Evolutionary conservation across 2,113 vertebrate species (phyloP), one percentile per base, ranked within the genome.

Genomic region (Brachyhypopomus occidentalis): DNA sequence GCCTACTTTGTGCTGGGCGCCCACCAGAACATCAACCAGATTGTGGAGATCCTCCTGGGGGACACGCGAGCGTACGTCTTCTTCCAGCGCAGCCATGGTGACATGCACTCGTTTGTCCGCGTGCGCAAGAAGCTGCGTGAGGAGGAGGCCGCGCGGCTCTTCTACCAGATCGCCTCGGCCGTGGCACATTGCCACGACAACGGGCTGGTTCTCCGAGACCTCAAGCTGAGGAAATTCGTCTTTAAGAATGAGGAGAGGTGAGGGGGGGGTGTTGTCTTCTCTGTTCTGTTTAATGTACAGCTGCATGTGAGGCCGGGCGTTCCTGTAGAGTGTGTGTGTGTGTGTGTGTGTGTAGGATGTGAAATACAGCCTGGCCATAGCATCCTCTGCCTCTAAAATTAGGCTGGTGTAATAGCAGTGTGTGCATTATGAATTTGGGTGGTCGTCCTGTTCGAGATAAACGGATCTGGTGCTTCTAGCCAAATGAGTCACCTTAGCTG

Each of bases 91-190:
- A 97, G 97, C 94, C 95, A 98, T 95, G 97, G 97, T 75, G 98
- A 99, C 93, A 98, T 99, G 98, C 98, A 99, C 90, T 98, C 98
- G 0, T 98, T 99, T 52, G 97, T 99, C 80, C 98, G 98, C 82
- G 98, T 96, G 86, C 98, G 97, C 94, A 98, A 98, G 92, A 97
- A 97, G 92, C 94, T 99, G 90, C 97, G 95, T 72, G 98, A 99
- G 90, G 96, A 98, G 76, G 98, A 99, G 86, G 98, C 98, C 38
- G 97, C 97, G 89, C 92, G 95, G 85, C 95, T 99, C 58, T 99
- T 99, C 94, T 95, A 96, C 89, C 98, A 99, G 95, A 98, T 99
- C 89, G 96, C 94, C 77, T 97, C 97, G 0, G 97, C 97, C 0
- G 98, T 99, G 90, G 97, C 98, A 76, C 98, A 99, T 88, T 99